Evolutionary conservation across 2,797 vertebrate species (phyloP).

Genomic region (Eulemur coronatus): DNA sequence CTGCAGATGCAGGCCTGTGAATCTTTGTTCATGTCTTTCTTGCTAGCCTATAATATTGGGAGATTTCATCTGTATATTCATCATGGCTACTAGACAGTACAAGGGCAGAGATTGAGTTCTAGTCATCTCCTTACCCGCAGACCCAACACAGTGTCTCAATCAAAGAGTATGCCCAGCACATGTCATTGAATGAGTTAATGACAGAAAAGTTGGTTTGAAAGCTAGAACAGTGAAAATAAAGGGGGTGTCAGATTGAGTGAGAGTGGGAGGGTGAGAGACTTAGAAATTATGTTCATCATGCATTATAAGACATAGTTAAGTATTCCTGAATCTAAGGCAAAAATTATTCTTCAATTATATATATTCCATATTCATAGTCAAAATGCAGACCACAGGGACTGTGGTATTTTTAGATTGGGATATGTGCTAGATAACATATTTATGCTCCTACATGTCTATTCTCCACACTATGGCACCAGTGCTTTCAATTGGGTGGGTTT

Average conservation of each 20-base stretch:
- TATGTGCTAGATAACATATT: background rate
- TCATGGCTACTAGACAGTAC: background rate
- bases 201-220: background rate
- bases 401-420: background rate
- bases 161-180: background rate
- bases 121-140: background rate
- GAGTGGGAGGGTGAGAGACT: background rate
- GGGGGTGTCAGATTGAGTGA: background rate
- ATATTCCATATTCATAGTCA: background rate
- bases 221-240: background rate
- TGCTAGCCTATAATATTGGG: background rate
- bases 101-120: background rate
- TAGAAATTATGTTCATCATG: background rate
- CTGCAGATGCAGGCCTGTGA: background rate
- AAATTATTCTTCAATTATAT: background rate
- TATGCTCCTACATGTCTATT: fast-evolving
- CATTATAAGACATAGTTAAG: background rate
- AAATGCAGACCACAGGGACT: background rate
- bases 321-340: background rate
- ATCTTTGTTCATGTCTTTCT: background rate
- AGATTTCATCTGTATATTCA: background rate
- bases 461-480: fast-evolving
- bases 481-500: background rate
- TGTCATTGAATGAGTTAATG: background rate
- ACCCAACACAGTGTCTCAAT: background rate